Conservation (phyloP, 2,797 vertebrate species). For the Cebuella pygmaea region DNA sequence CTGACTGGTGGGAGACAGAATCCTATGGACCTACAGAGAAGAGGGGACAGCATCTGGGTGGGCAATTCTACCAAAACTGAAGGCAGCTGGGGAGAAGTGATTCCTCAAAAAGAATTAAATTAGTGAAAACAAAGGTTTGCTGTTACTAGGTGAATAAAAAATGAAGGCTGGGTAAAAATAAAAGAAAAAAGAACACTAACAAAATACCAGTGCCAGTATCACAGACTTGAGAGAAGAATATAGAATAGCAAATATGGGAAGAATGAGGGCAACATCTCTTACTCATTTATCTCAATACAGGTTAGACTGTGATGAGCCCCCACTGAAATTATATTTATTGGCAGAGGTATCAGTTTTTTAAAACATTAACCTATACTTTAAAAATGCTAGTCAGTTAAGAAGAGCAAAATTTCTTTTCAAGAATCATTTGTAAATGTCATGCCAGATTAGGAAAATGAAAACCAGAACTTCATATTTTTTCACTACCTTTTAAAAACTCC, state of each 20-base stretch:
- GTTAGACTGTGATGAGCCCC: neutral
- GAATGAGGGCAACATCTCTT: neutral
- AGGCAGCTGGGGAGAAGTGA: neutral
- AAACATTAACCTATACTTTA: neutral
- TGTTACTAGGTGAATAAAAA: neutral
- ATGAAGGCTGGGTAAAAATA: neutral
- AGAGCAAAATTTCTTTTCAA: neutral
- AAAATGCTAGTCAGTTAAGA: conserved; percentile 6
- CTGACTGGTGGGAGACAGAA: neutral
- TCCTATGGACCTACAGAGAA: neutral
- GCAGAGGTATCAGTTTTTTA: neutral
- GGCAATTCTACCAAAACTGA: neutral
- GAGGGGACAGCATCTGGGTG: neutral
- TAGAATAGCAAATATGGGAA: neutral
- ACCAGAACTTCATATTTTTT: neutral
- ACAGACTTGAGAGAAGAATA: neutral
- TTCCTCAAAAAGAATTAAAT: neutral
- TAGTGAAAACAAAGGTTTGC: neutral
- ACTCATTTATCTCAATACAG: neutral
- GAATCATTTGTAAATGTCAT: neutral
- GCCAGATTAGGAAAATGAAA: neutral
- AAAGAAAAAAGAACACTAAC: neutral
- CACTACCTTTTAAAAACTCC: conserved; percentile 1
- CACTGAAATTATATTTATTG: neutral
- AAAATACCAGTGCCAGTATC: neutral